Conservation (phyloP, 1,140 invertebrate genomes). For the Chironomus tepperi region DNA sequence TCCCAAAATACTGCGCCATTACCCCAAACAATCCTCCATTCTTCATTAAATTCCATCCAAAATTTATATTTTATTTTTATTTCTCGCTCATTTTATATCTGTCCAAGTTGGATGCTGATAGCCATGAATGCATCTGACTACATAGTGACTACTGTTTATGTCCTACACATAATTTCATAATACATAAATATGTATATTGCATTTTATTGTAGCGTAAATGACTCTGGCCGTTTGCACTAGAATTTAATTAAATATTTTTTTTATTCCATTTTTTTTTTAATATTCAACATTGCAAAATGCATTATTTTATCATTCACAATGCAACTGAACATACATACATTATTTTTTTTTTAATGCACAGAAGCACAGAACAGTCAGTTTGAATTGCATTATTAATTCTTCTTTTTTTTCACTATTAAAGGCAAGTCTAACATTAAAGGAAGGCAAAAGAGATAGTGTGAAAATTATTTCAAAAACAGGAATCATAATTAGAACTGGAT, state of each 20-base stretch:
- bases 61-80: no score
- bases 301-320: neutral
- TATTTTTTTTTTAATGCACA: no score
- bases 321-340: no score
- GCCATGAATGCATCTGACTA: neutral
- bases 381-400: no score
- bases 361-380: no score
- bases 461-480: slow-evolving; percentile 19
- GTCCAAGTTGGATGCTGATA: no score
- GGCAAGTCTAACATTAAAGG: no score
- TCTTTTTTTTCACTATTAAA: no score
- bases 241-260: slow-evolving; percentile 10
- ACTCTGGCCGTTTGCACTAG: neutral
- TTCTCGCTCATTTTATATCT: no score
- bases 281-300: neutral
- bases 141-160: neutral
- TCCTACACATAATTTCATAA: neutral
- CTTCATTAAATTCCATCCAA: no score
- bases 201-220: slow-evolving; percentile 9
- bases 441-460: slow-evolving; percentile 11
- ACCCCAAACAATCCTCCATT: no score
- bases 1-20: no score
- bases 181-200: neutral
- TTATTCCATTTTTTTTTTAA: neutral
- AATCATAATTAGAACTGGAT: slow-evolving; percentile 10